Evolutionary conservation across 2,797 vertebrate genomes (phyloP).

Genomic region (Hipposideros larvatus): DNA sequence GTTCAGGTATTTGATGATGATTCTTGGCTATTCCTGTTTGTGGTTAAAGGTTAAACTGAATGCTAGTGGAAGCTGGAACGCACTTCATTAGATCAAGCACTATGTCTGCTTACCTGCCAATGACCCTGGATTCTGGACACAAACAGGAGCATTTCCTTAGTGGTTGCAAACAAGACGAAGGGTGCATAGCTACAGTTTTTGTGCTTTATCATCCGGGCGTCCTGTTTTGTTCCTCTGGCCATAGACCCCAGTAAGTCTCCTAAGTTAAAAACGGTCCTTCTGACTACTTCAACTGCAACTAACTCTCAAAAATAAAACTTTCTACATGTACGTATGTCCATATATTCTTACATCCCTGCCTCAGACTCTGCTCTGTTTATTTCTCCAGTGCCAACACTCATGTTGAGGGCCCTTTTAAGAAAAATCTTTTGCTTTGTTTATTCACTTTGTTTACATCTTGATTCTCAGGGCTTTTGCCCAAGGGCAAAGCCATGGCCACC

Average conservation of each 20-base stretch:
- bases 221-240: not conserved
- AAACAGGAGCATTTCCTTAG: not conserved
- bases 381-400: not conserved
- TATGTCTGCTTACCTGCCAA: not conserved
- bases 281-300: not conserved
- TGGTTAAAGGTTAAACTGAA: not conserved
- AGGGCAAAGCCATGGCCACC: not conserved
- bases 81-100: not conserved
- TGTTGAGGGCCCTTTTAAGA: not conserved
- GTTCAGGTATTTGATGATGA: not conserved
- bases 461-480: not conserved
- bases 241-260: not conserved
- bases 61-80: not conserved
- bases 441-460: not conserved
- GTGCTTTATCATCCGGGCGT: not conserved
- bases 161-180: not conserved
- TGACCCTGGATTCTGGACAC: not conserved
- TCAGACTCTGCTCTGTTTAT: not conserved
- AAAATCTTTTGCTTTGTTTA: not conserved
- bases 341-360: not conserved
- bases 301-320: not conserved
- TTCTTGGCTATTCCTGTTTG: not conserved
- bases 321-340: not conserved
- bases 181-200: not conserved
- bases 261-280: not conserved